These are phyloP conservation scores for Ceratina calcarata DNA, from an alignment of 1,140 invertebrate species.

Conservation along the genomic window DNA sequence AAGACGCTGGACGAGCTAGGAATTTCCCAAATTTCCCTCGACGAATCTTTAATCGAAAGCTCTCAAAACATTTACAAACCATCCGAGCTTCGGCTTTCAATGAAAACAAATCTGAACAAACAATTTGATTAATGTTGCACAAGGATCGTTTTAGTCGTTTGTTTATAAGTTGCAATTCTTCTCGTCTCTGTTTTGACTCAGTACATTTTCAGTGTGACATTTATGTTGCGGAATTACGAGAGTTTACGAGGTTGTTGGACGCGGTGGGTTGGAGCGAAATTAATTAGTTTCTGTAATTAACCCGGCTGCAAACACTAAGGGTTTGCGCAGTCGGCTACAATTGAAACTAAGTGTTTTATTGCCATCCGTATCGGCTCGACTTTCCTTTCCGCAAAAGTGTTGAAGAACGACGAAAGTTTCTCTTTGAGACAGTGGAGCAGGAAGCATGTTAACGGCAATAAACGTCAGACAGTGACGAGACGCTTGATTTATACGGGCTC, in stretches of 20 bases:
- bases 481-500: neutral
- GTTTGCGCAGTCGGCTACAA: constrained; percentile 2
- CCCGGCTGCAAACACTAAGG: constrained; percentile 3
- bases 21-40: constrained; percentile 2
- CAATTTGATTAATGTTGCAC: too few relatives aligned
- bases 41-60: neutral
- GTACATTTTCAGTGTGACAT: too few relatives aligned
- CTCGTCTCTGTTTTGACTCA: too few relatives aligned
- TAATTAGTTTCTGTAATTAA: constrained; percentile 48
- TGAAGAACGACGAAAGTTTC: neutral
- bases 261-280: constrained; percentile 20
- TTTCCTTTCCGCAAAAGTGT: neutral
- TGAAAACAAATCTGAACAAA: too few relatives aligned
- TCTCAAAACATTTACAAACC: neutral
- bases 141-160: too few relatives aligned
- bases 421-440: too few relatives aligned
- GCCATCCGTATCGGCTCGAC: neutral
- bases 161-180: too few relatives aligned
- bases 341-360: constrained; percentile 31
- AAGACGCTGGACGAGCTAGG: constrained; percentile 4
- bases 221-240: too few relatives aligned
- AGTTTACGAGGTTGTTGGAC: neutral
- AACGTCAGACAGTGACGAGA: constrained; percentile 13
- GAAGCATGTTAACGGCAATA: neutral
- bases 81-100: too few relatives aligned